Percentiles rank a stretch among this genome's conserved stretches.
These are phyloP conservation scores for Polydrusus pterygomalis DNA, from an alignment of 2,888 invertebrate species.

Conservation along the genomic window DNA sequence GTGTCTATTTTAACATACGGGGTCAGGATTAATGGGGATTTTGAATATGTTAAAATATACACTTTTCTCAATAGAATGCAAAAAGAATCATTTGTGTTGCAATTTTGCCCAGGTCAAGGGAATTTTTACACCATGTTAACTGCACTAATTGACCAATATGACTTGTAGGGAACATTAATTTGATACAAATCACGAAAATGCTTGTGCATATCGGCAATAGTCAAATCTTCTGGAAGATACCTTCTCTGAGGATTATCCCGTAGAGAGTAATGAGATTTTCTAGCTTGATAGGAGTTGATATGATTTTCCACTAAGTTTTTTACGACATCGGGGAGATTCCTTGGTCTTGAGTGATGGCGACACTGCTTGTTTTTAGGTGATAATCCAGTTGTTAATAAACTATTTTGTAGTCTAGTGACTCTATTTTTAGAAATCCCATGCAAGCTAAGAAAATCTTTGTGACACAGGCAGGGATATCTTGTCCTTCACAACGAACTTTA, in stretches of 20 bases:
- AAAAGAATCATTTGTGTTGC: too few relatives aligned
- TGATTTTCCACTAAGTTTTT: constrained; percentile 21
- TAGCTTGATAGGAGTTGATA: constrained; percentile 26
- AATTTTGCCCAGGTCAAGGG: too few relatives aligned
- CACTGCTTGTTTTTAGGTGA: constrained; percentile 6
- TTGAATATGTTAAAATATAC: too few relatives aligned
- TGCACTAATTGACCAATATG: constrained; percentile 28
- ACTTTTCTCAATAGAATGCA: too few relatives aligned
- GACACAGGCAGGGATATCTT: constrained; percentile 7
- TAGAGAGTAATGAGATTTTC: constrained; percentile 23
- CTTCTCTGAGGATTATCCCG: constrained; percentile 21
- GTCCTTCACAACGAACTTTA: constrained; percentile 19
- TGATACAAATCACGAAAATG: constrained; percentile 31
- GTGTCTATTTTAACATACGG: too few relatives aligned
- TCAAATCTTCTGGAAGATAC: constrained; percentile 12
- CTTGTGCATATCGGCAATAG: constrained; percentile 26
- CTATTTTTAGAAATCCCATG: constrained; percentile 17
- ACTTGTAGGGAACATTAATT: constrained; percentile 28
- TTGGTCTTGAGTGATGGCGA: constrained; percentile 10
- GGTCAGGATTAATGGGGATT: too few relatives aligned
- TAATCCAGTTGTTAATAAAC: constrained; percentile 11
- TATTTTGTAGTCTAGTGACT: neutral
- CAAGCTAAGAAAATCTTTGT: constrained; percentile 8
- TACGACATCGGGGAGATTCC: constrained; percentile 7
- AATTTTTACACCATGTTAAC: too few relatives aligned